phyloP scores from a whole-genome alignment of 23 tunicate genomes.

The Ascidia mentula region DNA sequence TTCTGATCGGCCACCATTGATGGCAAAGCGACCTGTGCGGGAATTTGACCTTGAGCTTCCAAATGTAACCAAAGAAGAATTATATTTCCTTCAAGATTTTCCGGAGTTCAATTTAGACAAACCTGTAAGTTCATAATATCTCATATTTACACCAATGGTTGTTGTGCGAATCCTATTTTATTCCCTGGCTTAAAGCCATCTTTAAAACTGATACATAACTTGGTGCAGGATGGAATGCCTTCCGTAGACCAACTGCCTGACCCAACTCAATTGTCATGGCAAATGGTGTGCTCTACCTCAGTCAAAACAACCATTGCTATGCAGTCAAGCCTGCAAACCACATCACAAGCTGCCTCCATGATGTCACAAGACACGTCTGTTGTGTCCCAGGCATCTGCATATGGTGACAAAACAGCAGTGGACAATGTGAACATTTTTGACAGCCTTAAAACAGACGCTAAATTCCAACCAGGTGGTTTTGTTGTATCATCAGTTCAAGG shows the following conservation, averaged over 20 bases:
- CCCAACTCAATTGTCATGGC: constrained; percentile 44
- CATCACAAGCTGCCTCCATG: neutral
- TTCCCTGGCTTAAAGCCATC: neutral
- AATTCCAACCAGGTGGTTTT: constrained; percentile 40
- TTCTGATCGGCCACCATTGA: constrained; percentile 61
- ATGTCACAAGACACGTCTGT: constrained; percentile 13
- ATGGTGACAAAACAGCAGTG: neutral
- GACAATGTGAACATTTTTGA: neutral
- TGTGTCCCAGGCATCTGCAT: constrained; percentile 6
- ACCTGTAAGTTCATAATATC: neutral
- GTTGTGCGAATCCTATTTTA: neutral
- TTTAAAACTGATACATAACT: too few relatives aligned
- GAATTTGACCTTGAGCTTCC: constrained; percentile 66
- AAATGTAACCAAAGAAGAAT: constrained; percentile 35
- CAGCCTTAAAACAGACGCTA: constrained; percentile 11
- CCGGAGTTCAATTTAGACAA: constrained; percentile 36
- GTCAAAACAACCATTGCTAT: constrained; percentile 14
- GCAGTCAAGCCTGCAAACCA: constrained; percentile 10
- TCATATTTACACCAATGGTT: neutral
- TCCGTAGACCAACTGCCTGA: constrained; percentile 15
- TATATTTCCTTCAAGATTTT: constrained; percentile 17
- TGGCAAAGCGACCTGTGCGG: constrained; percentile 55
- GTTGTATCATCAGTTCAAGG: constrained; percentile 45
- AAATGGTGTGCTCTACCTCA: constrained; percentile 41
- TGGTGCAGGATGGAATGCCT: constrained; percentile 8